Conservation (phyloP, 2,113 vertebrate species). For the Zosterops japonicus region DNA sequence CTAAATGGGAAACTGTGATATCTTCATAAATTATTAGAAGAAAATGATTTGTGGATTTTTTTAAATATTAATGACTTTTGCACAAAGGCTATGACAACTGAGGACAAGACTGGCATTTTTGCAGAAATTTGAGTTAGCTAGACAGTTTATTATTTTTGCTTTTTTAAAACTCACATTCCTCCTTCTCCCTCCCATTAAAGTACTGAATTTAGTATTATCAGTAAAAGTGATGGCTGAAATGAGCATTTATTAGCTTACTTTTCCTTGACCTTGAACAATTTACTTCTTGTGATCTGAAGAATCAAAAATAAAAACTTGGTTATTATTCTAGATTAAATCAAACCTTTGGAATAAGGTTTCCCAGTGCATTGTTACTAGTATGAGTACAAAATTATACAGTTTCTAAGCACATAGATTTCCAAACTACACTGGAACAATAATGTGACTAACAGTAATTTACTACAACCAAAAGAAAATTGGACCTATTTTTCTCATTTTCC, state of each 20-base stretch:
- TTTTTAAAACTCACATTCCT: background rate
- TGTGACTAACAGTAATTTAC: background rate
- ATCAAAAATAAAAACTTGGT: background rate
- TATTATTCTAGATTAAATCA: background rate
- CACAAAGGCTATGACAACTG: background rate
- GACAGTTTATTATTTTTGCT: background rate
- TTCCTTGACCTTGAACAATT: background rate
- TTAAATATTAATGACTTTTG: background rate
- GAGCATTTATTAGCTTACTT: background rate
- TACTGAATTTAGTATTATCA: background rate
- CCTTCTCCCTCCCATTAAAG: accelerated
- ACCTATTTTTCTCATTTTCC: background rate
- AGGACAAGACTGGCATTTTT: background rate
- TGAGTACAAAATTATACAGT: background rate
- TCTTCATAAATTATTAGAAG: background rate
- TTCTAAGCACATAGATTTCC: background rate
- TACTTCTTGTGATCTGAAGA: background rate
- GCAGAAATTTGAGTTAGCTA: background rate
- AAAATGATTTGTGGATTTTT: background rate
- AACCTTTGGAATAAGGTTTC: background rate
- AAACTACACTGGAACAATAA: background rate
- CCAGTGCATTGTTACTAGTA: background rate
- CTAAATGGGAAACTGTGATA: background rate
- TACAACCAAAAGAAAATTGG: background rate
- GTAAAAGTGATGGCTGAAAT: background rate